These are phyloP conservation scores for Acronicta psi DNA, from an alignment of 2,888 invertebrate species.

Conservation along the genomic window DNA sequence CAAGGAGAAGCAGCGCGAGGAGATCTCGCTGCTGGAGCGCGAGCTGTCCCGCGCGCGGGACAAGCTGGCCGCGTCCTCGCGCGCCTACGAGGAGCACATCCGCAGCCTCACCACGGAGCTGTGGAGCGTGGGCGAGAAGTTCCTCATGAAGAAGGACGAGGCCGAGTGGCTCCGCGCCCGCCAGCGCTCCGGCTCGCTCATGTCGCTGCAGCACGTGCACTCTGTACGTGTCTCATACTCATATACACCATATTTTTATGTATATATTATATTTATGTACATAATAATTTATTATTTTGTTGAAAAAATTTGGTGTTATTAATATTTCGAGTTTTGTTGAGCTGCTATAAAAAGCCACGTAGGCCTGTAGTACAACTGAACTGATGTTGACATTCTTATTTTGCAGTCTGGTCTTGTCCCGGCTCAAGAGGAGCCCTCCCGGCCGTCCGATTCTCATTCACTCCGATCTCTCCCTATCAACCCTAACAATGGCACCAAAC, in stretches of 20 bases:
- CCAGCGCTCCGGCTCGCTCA: constrained; percentile 77
- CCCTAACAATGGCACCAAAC: constrained; percentile 60
- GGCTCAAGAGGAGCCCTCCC: constrained; percentile 63
- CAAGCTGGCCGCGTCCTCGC: constrained; percentile 78
- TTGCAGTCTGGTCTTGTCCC: constrained; percentile 76
- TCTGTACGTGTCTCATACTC: constrained; percentile 68
- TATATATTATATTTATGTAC: too few relatives aligned
- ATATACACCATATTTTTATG: too few relatives aligned
- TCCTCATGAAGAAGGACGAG: constrained; percentile 88
- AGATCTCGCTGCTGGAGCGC: constrained; percentile 82
- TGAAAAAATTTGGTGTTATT: too few relatives aligned
- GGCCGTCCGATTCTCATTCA: constrained; percentile 78
- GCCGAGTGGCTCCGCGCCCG: constrained; percentile 84
- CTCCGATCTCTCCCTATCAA: constrained; percentile 77
- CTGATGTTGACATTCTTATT: constrained; percentile 32
- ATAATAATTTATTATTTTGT: too few relatives aligned
- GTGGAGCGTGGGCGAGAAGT: constrained; percentile 90
- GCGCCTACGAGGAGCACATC: constrained; percentile 79
- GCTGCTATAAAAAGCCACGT: too few relatives aligned
- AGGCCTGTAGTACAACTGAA: too few relatives aligned
- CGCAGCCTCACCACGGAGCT: constrained; percentile 86
- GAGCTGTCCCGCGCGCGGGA: constrained; percentile 87
- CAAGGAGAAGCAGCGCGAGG: constrained; percentile 86
- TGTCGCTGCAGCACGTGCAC: constrained; percentile 83
- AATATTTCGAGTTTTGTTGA: too few relatives aligned